Conservation (phyloP, 2,797 vertebrate genomes). For the Vipera latastei region DNA sequence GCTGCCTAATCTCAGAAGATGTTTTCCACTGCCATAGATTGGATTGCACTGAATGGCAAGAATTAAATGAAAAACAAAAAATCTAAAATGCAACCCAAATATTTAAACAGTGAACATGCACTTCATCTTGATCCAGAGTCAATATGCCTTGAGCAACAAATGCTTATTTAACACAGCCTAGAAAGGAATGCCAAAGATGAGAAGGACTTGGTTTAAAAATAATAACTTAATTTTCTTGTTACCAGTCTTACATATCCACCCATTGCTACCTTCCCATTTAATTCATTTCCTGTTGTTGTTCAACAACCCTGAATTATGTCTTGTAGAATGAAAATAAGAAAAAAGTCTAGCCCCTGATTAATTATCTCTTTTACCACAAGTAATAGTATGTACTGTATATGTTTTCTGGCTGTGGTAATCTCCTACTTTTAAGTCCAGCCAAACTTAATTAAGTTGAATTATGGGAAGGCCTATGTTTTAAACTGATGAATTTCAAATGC, state of each 20-base stretch:
- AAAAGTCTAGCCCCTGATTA: not conserved
- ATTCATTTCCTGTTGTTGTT: not conserved
- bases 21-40: slow-evolving; percentile 10
- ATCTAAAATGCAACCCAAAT: slow-evolving; percentile 1
- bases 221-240: not conserved
- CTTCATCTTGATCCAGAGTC: slow-evolving; percentile 7
- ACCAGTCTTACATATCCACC: not conserved
- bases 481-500: not conserved
- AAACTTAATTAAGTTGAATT: not conserved
- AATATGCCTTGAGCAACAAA: not conserved
- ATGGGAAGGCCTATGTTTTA: not conserved
- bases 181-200: slow-evolving; percentile 9
- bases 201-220: not conserved
- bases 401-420: slow-evolving; percentile 7
- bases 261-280: not conserved
- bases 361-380: slow-evolving; percentile 8
- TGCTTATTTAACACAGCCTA: slow-evolving; percentile 12
- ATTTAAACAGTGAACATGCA: not conserved
- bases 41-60: slow-evolving; percentile 8
- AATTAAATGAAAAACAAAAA: slow-evolving; percentile 35
- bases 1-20: not conserved
- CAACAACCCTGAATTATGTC: slow-evolving; percentile 2
- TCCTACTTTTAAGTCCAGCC: slow-evolving; percentile 23
- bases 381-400: not conserved
- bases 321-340: not conserved